A percentile compares a stretch with the other conserved stretches of the same genome.
Evolutionary conservation across 2,797 vertebrate species (phyloP).

Genomic region (Chiloscyllium punctatum): DNA sequence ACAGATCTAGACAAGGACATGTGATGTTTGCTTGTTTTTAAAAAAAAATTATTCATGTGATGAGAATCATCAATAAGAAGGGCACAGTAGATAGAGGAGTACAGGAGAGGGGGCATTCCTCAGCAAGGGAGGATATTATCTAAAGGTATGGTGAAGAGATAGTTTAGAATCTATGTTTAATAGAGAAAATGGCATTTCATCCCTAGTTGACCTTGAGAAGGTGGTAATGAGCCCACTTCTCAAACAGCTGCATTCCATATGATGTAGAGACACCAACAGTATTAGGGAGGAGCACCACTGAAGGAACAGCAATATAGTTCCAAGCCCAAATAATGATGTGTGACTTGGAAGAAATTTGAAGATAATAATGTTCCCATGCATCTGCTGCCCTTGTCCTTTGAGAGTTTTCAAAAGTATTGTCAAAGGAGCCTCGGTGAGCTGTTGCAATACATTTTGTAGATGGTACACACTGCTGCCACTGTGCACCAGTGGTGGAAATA

Average conservation of each 20-base stretch:
- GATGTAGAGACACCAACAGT: background rate
- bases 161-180: background rate
- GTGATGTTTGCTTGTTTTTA: background rate
- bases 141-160: no score
- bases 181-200: background rate
- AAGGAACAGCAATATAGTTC: background rate
- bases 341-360: background rate
- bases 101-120: background rate
- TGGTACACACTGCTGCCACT: background rate
- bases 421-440: background rate
- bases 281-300: background rate
- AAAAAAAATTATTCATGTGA: background rate
- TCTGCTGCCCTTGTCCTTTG: background rate
- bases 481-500: background rate
- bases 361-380: background rate
- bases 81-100: background rate
- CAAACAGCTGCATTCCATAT: background rate
- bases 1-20: background rate
- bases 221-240: background rate
- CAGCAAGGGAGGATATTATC: background rate
- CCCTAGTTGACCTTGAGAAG: background rate
- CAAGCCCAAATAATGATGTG: background rate
- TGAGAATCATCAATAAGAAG: background rate
- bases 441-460: background rate
- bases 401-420: background rate